Percentiles rank a stretch among this genome's conserved stretches.
phyloP scores from a whole-genome alignment of 2,888 invertebrate genomes.

The Camponotus fellah region DNA sequence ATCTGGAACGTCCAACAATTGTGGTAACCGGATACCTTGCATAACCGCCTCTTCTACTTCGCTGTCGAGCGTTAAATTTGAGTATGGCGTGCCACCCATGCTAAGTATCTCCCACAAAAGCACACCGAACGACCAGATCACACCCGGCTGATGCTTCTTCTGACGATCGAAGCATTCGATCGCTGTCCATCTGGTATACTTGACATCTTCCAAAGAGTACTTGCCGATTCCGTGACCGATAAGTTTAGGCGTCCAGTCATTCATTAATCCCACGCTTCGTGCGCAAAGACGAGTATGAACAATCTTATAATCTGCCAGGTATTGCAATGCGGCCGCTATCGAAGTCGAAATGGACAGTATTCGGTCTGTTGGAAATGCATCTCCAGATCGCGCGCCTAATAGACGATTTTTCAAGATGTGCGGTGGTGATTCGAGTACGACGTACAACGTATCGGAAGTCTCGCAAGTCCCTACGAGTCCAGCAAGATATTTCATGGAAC shows the following conservation, averaged over 20 bases:
- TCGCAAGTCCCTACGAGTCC: constrained; percentile 93
- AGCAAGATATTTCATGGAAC: constrained; percentile 91
- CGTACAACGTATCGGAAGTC: constrained; percentile 91
- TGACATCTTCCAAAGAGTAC: constrained; percentile 90
- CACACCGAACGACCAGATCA: constrained; percentile 94
- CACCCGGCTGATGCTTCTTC: constrained; percentile 91
- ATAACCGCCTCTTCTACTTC: constrained; percentile 87
- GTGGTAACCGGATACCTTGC: constrained; percentile 91
- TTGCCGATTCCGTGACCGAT: constrained; percentile 92
- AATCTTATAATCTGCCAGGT: constrained; percentile 87
- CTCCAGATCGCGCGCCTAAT: constrained; percentile 80
- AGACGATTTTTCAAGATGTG: constrained; percentile 91
- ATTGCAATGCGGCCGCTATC: constrained; percentile 86
- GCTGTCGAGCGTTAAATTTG: constrained; percentile 89
- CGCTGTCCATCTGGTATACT: constrained; percentile 93
- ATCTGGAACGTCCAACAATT: constrained; percentile 91
- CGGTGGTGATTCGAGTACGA: constrained; percentile 91
- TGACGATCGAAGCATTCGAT: constrained; percentile 91
- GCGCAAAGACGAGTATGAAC: constrained; percentile 92
- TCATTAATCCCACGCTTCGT: constrained; percentile 90
- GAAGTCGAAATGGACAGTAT: constrained; percentile 85
- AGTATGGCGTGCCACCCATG: constrained; percentile 93
- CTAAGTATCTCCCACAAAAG: constrained; percentile 94
- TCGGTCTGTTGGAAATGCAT: constrained; percentile 80
- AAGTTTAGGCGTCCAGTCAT: constrained; percentile 90